Conservation (phyloP, 2,888 invertebrate species). For the Napeogenes sylphis region DNA sequence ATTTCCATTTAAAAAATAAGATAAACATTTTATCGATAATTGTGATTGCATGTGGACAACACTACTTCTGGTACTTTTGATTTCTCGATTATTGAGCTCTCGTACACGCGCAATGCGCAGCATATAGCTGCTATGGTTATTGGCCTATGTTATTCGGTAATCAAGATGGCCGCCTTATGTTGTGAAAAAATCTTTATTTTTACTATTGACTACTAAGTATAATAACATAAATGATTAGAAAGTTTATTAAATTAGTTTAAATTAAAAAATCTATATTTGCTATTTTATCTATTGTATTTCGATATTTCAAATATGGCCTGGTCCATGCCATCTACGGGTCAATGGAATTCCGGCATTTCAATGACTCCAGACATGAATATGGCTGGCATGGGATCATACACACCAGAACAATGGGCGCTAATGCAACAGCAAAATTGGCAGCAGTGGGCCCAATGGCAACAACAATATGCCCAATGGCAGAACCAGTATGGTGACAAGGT, state of each 20-base stretch:
- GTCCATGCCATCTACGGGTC: constrained; percentile 54
- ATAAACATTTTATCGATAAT: constrained; percentile 4
- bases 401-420: constrained; percentile 82
- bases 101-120: constrained; percentile 4
- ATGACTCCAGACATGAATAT: constrained; percentile 55
- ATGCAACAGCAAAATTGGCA: constrained; percentile 85
- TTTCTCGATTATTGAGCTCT: neutral
- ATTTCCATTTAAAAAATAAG: neutral
- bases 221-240: neutral
- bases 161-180: constrained; percentile 39
- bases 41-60: neutral
- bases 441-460: constrained; percentile 87
- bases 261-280: neutral
- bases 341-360: constrained; percentile 54
- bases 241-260: neutral
- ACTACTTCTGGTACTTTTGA: neutral
- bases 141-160: constrained; percentile 25
- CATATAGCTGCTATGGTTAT: constrained; percentile 13
- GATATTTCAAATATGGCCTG: constrained; percentile 55
- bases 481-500: constrained; percentile 86
- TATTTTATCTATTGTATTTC: neutral
- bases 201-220: constrained; percentile 1
- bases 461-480: constrained; percentile 87
- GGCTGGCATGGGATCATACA: constrained; percentile 58
- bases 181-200: constrained; percentile 15